Percentiles rank a stretch among this genome's conserved stretches.
phyloP scores from a whole-genome alignment of 2,113 vertebrate species.

The Calidris pygmaea region DNA sequence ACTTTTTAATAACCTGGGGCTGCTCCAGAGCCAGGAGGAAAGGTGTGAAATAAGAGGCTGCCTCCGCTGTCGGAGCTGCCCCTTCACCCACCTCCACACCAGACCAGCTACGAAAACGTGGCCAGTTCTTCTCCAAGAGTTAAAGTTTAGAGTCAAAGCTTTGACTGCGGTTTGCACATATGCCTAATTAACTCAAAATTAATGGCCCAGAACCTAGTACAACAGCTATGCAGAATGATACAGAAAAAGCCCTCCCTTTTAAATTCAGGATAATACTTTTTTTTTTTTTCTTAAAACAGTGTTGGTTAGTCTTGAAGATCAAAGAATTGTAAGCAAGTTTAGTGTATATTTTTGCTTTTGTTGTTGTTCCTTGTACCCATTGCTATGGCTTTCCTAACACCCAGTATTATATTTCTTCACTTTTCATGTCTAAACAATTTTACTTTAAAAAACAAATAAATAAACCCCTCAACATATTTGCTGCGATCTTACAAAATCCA shows the following conservation, averaged over 20 bases:
- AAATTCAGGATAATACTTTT: not conserved
- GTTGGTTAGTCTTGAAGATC: not conserved
- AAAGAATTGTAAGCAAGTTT: not conserved
- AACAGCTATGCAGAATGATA: not conserved
- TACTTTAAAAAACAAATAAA: not conserved
- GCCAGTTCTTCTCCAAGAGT: not conserved
- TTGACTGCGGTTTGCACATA: not conserved
- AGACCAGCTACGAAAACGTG: fast-evolving
- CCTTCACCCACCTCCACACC: not conserved
- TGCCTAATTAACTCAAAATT: not conserved
- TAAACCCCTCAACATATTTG: fast-evolving
- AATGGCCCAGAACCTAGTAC: not conserved
- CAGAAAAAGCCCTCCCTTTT: not conserved
- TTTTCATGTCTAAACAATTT: not conserved
- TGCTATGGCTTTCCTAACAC: not conserved
- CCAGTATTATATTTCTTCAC: not conserved
- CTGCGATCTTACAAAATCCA: not conserved
- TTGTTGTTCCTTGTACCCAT: not conserved
- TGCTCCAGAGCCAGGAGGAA: not conserved
- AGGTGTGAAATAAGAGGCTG: not conserved
- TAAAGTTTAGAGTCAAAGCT: not conserved
- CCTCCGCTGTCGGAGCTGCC: fast-evolving
- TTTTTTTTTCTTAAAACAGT: not conserved
- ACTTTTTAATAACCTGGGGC: not conserved
- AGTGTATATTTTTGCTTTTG: not conserved